These are phyloP conservation scores for Peribatodes rhomboidaria DNA, from an alignment of 2,888 invertebrate species.

Conservation along the genomic window DNA sequence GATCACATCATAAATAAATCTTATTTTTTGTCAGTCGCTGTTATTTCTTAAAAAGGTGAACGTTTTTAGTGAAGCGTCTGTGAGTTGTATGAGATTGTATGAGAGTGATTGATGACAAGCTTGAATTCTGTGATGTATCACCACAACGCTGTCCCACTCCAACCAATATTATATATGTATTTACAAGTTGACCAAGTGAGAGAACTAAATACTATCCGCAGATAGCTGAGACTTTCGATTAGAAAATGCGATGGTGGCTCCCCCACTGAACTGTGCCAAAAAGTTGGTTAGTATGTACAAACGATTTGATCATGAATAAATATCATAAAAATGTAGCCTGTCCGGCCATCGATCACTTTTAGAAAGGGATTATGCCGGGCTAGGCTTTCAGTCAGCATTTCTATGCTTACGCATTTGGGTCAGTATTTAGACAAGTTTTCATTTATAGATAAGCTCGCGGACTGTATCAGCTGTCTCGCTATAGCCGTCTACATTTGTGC, in stretches of 20 bases:
- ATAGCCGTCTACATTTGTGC: too few species aligned
- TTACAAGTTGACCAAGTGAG: neutral
- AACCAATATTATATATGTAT: neutral
- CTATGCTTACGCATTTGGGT: slow-evolving; percentile 1
- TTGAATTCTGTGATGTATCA: slow-evolving; percentile 24
- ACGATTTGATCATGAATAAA: slow-evolving; percentile 38
- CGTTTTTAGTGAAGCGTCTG: neutral
- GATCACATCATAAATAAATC: neutral
- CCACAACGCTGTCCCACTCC: slow-evolving; percentile 4
- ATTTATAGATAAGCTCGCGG: too few species aligned
- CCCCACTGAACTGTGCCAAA: neutral
- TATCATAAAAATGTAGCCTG: slow-evolving; percentile 28
- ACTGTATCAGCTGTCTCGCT: too few species aligned
- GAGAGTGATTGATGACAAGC: slow-evolving; percentile 27
- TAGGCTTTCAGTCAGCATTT: slow-evolving; percentile 13
- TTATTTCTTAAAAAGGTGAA: slow-evolving; percentile 11
- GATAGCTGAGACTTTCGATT: neutral
- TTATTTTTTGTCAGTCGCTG: slow-evolving; percentile 4
- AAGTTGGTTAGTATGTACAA: slow-evolving; percentile 10
- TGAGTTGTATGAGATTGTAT: slow-evolving; percentile 29
- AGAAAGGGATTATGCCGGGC: slow-evolving; percentile 15
- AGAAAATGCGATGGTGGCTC: neutral
- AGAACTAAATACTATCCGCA: neutral
- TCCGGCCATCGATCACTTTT: slow-evolving; percentile 34
- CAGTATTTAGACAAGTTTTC: neutral